Conservation (phyloP, 2,888 invertebrate genomes). For the Acanthopleura granulata region DNA sequence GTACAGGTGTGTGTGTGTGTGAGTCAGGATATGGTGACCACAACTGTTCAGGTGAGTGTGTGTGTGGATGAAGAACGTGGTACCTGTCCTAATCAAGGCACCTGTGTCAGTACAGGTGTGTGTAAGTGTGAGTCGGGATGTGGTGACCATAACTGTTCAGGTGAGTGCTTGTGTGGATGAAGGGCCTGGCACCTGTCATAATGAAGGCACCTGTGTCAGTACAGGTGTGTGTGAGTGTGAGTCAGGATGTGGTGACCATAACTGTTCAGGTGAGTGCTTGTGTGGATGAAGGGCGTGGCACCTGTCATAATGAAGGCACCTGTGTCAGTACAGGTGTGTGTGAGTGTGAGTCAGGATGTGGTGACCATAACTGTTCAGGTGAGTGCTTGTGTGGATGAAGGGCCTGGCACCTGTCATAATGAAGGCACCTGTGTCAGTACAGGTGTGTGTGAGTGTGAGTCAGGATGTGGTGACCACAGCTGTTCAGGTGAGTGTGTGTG, state of each 20-base stretch:
- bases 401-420: no score
- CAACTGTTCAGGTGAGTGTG: background rate
- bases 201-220: background rate
- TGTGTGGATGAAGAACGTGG: background rate
- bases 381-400: background rate
- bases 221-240: background rate
- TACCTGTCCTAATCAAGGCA: background rate
- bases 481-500: background rate
- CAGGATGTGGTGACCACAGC: background rate
- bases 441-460: background rate
- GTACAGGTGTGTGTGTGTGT: background rate
- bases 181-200: no score
- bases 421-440: background rate
- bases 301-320: background rate
- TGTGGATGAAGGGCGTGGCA: background rate
- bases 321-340: background rate
- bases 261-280: background rate
- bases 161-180: background rate
- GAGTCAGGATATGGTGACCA: background rate
- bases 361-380: background rate
- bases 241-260: background rate
- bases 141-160: background rate
- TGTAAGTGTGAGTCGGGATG: background rate
- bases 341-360: background rate
- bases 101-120: background rate